Evolutionary conservation across 2,113 vertebrate species (phyloP), one percentile per base, ranked within the genome.

Genomic region (Triplophysa dalaica): DNA sequence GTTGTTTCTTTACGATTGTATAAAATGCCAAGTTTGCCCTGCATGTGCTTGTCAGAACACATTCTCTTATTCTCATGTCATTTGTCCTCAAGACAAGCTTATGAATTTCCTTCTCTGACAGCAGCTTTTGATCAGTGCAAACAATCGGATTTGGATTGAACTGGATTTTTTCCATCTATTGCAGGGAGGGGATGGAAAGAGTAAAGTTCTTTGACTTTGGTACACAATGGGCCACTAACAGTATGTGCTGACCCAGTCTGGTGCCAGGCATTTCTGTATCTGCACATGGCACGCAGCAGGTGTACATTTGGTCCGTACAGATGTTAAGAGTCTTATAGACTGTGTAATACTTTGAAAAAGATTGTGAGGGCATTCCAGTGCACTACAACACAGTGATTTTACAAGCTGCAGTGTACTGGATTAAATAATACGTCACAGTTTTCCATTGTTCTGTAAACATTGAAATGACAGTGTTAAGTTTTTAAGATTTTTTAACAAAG

Each of bases 41-140:
- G 26, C 73, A 70, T 58, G 68, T 68, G 26, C 66, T 26, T 72
- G 67, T 80, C 82, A 77, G 78, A 60, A 60, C 73, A 72, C 73
- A 61, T 48, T 68, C 22, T 68, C 38, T 22, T 33, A 60, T 80
- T 80, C 21, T 69, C 52, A 69, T 69, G 76, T 45, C 8, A 54
- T 79, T 79, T 79, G 75, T 83, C 67, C 74, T 4, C 5, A 67
- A 77, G 48, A 43, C 21, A 77, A 70, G 64, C 48, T 69, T 77
- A 22, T 63, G 58, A 54, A 65, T 52, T 63, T 70, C 48, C 61
- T 64, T 70, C 73, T 24, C 72, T 64, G 52, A 52, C 50, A 26
- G 48, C 60, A 19, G 43, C 66, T 54, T 33, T 77, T 29, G 66
- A 72, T 79, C 29, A 17, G 19, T 70, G 45, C 16, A 52, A 78